Base-by-base conservation (phyloP, 2,113 vertebrate genomes). In the Myxocyprinus asiaticus region DNA sequence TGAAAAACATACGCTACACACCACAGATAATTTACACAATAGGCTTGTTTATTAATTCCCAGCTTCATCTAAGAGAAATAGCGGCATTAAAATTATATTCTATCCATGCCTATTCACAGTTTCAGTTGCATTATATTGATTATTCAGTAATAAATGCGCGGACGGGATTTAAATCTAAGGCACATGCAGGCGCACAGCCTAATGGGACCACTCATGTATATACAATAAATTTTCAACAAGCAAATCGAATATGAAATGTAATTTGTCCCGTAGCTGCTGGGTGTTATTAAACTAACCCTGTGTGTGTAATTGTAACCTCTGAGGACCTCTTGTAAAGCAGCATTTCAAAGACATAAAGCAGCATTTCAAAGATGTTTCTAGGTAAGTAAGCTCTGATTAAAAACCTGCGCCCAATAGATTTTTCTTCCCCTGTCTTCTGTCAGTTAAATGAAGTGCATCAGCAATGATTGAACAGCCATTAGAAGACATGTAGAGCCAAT, bases 141-240 rank as follows among this genome's bases (percentile, higher is more conserved):
- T 67, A 77, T 67, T 58, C 62, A 55, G 61, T 22, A 72, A 17
- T 67, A 70, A 56, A 67, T 66, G 79, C 58, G 7, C 33, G 22
- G 42, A 11, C 81, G 55, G 47, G 58, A 62, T 42, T 22, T 80
- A 44, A 72, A 80, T 67, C 50, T 70, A 80, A 74, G 72, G 15
- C 56, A 8, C 56, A 51, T 3, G 9, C 7, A 51, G 50, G 50
- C 50, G 0, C 55, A 68, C 11, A 33, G 43, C 69, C 75, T 33
- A 65, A 55, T 66, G 80, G 61, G 67, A 82, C 22, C 59, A 72
- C 67, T 71, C 61, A 67, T 74, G 62, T 58, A 73, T 66, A 58
- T 58, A 59, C 48, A 59, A 56, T 75, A 48, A 9, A 15, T 47
- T 43, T 73, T 58, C 43, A 65, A 45, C 59, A 65, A 71, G 48